Base-by-base conservation (phyloP, 2,113 vertebrate genomes). In the Dicrurus megarhynchus region DNA sequence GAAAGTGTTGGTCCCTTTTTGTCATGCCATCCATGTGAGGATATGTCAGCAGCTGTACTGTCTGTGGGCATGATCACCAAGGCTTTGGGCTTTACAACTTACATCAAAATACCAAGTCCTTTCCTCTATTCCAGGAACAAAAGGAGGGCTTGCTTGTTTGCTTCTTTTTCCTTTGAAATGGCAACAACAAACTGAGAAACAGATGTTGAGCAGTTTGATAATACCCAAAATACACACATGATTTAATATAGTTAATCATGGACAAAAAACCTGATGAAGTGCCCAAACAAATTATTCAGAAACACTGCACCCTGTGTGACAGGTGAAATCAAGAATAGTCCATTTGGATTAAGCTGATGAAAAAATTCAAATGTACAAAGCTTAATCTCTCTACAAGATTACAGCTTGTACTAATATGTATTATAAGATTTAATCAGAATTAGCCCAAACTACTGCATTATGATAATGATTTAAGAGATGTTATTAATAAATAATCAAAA, bases 401-500 rank as follows among this genome's bases (percentile, higher is more conserved):
- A 92, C 44, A 56, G 22, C 16, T 82, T 84, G 52, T 47, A 84
- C 32, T 93, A 87, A 75, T 81, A 92, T 13, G 23, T 60, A 67
- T 78, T 75, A 52, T 8, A 87, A 71, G 39, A 82, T 64, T 59
- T 64, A 84, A 84, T 81, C 60, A 44, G 46, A 89, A 59, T 56
- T 63, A 27, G 33, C 64, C 35, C 52, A 78, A 74, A 84, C 32
- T 56, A 67, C 41, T 64, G 28, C 37, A 73, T 60, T 87, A 56
- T 39, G 41, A 71, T 64, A 2, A 37, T 27, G 8, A 57, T 53
- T 91, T 77, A 63, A 86, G 56, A 75, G 57, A n/a, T 49, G 3
- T 18, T 93, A 84, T 50, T 69, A 92, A 87, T 49, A 90, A 93
- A 81, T 47, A 89, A 77, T 32, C 24, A 92, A 83, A 84, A 88